Evolutionary conservation across 2,797 vertebrate genomes (phyloP).

Genomic region (Microtus agrestis): DNA sequence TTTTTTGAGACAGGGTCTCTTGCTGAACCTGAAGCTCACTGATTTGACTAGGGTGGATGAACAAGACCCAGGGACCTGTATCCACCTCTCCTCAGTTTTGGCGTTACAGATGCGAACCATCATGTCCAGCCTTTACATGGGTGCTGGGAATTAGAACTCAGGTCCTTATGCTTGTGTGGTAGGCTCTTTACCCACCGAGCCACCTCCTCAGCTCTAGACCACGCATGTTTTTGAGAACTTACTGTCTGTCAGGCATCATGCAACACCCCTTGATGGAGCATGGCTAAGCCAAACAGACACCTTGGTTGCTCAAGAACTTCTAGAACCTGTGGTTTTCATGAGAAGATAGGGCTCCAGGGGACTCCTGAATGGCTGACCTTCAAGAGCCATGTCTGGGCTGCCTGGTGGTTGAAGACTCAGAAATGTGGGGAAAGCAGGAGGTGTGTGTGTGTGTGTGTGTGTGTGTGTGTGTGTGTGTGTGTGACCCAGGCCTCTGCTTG

Average conservation of each 20-base stretch:
- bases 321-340: background rate
- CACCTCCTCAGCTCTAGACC: background rate
- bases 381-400: background rate
- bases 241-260: too few relatives aligned
- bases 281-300: background rate
- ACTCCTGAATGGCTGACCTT: fast-evolving
- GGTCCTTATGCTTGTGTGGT: background rate
- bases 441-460: too few relatives aligned
- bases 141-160: background rate
- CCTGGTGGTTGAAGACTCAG: fast-evolving
- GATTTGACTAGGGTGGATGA: background rate
- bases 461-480: too few relatives aligned
- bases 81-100: background rate
- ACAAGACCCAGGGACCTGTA: background rate
- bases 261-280: fast-evolving
- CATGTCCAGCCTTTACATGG: background rate
- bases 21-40: background rate
- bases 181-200: background rate
- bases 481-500: background rate
- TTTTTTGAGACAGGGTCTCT: background rate
- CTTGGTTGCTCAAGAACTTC: fast-evolving
- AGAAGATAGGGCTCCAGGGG: background rate
- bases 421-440: background rate
- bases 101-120: background rate
- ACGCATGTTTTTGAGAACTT: background rate